phyloP scores from a whole-genome alignment of 2,888 invertebrate genomes.

The Adelphocoris suturalis region DNA sequence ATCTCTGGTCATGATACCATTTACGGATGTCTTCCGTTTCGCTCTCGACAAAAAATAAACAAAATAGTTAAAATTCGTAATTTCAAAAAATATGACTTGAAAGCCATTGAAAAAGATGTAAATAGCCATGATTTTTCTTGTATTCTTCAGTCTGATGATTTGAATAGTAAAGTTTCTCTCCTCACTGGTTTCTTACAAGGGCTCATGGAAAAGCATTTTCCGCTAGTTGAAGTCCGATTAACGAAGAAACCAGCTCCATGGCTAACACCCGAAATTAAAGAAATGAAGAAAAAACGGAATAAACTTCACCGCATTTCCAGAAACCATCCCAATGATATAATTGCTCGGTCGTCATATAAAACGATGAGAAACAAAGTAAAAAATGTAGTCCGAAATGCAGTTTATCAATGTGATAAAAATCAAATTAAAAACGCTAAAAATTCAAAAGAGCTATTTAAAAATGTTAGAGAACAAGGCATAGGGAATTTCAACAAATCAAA shows the following conservation, averaged over 20 bases:
- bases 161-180: not conserved
- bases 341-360: not conserved
- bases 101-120: not conserved
- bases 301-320: not conserved
- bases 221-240: not conserved
- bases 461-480: not conserved
- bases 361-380: conserved; percentile 27
- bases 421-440: not conserved
- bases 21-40: conserved; percentile 24
- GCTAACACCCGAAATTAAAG: too few species aligned
- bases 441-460: not conserved
- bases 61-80: too few species aligned
- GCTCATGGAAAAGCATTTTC: conserved; percentile 19
- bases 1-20: conserved; percentile 45
- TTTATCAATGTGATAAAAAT: not conserved
- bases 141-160: not conserved
- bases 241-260: conserved; percentile 11
- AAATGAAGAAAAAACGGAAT: not conserved
- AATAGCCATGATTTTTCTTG: too few species aligned
- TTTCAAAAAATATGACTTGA: not conserved
- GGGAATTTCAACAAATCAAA: not conserved
- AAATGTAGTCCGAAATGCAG: not conserved
- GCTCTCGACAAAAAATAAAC: too few species aligned
- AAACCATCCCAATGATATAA: not conserved
- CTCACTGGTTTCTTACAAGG: not conserved